Evolutionary conservation across 2,113 vertebrate species (phyloP), one percentile per base, ranked within the genome.

Genomic region (Ivindomyrus marchei): DNA sequence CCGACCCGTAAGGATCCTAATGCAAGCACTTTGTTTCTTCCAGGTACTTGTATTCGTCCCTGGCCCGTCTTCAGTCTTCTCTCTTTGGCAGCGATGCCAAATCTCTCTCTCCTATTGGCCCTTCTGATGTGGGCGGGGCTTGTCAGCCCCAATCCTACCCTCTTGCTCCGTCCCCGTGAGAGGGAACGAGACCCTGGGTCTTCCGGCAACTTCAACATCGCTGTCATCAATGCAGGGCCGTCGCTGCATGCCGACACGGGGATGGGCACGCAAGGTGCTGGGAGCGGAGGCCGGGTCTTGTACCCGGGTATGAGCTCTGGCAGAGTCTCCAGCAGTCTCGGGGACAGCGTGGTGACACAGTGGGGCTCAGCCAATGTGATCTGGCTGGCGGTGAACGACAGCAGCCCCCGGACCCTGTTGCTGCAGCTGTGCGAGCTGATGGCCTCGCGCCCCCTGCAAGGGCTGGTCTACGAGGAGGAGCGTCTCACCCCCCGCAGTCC

Each of bases 381-480:
- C 93, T 97, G 97, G 91, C 96, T 98, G 56, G 95, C 97, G 94
- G 95, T 99, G 92, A 98, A 99, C 89, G 98, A 97, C 95, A 98
- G 97, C 92, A 97, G 98, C 95, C 98, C 98, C 27, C 97, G 97
- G 91, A 98, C 97, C 89, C 96, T 98, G 52, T 97, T 99, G 93
- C 97, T 98, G 91, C 97, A 97, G 89, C 97, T 98, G 92, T 99
- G 98, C 94, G 97, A 98, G 93, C 96, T 98, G 87, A 96, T 99
- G 94, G 97, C 97, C 87, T 97, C 97, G 88, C 95, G 98, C 91
- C 97, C 97, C 90, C 96, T 99, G 92, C 98, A 98, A 92, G 98
- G 98, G 47, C 96, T 99, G 19, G 98, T 99, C 88, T 99, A 98
- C 90, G 98, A 98, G 95, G 98, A 99, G 94, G 97, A 98, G 93